Conservation (phyloP, 2,888 invertebrate genomes). For the Scaptomyza cyrtandrae region DNA sequence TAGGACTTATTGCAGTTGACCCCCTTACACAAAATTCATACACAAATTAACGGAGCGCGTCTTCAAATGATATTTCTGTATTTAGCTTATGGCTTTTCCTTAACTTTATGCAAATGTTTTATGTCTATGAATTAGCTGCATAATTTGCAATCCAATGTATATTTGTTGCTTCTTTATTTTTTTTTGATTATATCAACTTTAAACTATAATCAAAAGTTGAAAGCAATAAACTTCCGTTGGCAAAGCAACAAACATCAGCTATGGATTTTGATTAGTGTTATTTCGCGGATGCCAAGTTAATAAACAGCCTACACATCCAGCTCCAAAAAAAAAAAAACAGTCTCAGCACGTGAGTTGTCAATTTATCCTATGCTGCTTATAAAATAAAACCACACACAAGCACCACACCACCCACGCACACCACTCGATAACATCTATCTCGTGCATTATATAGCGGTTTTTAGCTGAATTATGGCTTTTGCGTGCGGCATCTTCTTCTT, state of each 20-base stretch:
- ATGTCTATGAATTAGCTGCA: background rate
- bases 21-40: constrained; percentile 1
- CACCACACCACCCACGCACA: background rate
- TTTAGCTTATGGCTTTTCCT: constrained; percentile 4
- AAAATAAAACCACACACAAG: background rate
- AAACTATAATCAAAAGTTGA: constrained; percentile 8
- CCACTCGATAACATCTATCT: constrained; percentile 17
- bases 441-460: constrained; percentile 61
- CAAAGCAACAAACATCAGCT: background rate
- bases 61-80: constrained; percentile 5
- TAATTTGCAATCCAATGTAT: background rate
- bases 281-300: constrained; percentile 25
- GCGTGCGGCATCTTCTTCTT: constrained; percentile 47
- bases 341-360: constrained; percentile 62
- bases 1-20: background rate
- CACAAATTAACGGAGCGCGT: constrained; percentile 13
- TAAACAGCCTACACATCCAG: constrained; percentile 25
- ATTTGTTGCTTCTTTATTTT: background rate
- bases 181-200: background rate
- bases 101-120: constrained; percentile 13
- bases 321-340: background rate
- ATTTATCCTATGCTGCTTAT: constrained; percentile 44
- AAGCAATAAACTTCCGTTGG: background rate
- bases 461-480: constrained; percentile 60
- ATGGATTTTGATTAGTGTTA: background rate